Percentiles rank a stretch among this genome's conserved stretches.
Conservation (phyloP, 2,113 vertebrate species). For the Osmerus mordax region DNA sequence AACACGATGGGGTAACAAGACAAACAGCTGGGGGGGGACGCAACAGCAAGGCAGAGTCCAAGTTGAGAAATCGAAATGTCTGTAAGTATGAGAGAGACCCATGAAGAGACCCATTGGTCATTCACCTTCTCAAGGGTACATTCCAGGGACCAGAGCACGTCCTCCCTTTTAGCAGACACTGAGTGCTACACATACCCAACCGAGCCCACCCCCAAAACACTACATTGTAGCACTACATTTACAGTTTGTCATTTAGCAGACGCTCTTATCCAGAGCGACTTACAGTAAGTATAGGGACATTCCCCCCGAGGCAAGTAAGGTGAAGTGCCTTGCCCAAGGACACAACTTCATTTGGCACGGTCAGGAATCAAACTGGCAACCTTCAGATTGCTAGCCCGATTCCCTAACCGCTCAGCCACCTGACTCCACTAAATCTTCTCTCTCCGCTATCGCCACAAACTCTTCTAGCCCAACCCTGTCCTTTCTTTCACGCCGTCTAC, state of each 20-base stretch:
- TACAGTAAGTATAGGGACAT: no score
- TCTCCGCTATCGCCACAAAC: not conserved
- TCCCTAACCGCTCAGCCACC: no score
- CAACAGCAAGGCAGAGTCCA: not conserved
- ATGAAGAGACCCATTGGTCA: not conserved
- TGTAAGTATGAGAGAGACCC: not conserved
- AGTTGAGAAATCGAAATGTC: not conserved
- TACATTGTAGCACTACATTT: not conserved
- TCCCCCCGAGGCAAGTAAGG: no score
- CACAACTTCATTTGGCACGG: no score
- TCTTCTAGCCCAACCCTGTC: no score
- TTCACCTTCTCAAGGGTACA: not conserved
- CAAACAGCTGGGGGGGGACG: no score
- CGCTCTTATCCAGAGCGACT: no score
- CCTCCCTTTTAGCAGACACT: not conserved
- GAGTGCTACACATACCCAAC: not conserved
- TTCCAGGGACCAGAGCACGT: not conserved
- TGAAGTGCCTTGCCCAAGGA: no score
- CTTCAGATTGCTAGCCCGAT: no score
- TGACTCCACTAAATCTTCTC: not conserved
- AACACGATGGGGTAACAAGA: no score
- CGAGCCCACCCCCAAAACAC: not conserved
- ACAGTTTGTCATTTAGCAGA: no score
- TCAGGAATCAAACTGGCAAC: no score
- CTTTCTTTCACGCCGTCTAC: not conserved